These are phyloP conservation scores for Enteromius treurensis DNA, from an alignment of 2,797 vertebrate genomes.

Conservation along the genomic window DNA sequence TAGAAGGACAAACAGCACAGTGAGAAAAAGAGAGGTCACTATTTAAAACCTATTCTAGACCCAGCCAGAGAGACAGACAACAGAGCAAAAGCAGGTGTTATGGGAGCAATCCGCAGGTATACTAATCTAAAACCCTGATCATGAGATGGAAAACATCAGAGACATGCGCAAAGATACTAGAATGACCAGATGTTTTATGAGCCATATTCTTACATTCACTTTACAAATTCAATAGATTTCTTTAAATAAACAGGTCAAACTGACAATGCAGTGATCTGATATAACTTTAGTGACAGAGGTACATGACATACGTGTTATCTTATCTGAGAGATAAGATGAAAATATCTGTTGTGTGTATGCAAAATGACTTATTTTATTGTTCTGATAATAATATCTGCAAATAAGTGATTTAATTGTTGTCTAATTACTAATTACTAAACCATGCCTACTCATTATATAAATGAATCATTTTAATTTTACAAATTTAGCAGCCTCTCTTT, in stretches of 20 bases:
- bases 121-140: neutral
- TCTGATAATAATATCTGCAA: neutral
- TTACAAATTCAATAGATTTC: neutral
- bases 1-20: slow-evolving; percentile 94
- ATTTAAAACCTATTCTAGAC: slow-evolving; percentile 65
- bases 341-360: neutral
- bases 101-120: neutral
- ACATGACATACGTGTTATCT: neutral
- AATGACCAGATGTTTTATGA: slow-evolving; percentile 24
- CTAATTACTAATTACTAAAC: neutral
- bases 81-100: slow-evolving; percentile 17
- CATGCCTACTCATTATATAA: neutral
- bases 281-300: neutral
- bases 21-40: slow-evolving; percentile 69
- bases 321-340: neutral
- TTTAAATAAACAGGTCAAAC: neutral
- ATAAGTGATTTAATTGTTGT: neutral
- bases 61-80: slow-evolving; percentile 52
- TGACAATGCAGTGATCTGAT: neutral
- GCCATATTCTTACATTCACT: neutral
- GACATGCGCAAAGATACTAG: neutral
- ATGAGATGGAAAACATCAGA: neutral
- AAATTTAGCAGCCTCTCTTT: neutral
- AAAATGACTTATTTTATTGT: neutral
- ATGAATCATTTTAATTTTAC: neutral